These are phyloP conservation scores for Malurus alboscapulatus DNA, from an alignment of 2,113 vertebrate genomes.

Conservation along the genomic window DNA sequence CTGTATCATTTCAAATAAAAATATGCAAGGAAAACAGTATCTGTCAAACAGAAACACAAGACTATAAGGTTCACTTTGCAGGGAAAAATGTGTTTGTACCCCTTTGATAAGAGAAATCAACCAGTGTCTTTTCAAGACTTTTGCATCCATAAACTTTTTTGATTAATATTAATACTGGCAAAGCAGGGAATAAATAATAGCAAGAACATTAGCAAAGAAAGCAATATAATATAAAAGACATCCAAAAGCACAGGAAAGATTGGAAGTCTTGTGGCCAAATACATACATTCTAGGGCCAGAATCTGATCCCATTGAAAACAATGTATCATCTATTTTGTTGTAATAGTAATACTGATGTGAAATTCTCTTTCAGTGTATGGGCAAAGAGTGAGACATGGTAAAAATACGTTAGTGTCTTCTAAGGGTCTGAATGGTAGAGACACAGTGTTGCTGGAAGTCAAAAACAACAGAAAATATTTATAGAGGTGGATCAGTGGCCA, in stretches of 20 bases:
- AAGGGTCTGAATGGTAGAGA: not conserved
- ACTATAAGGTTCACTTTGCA: not conserved
- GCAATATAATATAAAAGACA: not conserved
- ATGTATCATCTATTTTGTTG: not conserved
- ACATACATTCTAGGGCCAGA: not conserved
- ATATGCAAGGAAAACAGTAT: not conserved
- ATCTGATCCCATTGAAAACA: not conserved
- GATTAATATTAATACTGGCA: not conserved
- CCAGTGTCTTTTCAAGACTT: not conserved
- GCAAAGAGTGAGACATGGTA: not conserved
- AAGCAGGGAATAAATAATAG: not conserved
- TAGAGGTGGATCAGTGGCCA: fast-evolving
- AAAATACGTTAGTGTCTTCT: not conserved
- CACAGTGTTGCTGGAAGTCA: not conserved
- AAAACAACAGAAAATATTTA: not conserved
- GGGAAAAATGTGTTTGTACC: not conserved
- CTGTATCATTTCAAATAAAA: not conserved
- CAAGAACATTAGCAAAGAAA: not conserved
- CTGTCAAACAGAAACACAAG: not conserved
- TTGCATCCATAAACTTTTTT: not conserved
- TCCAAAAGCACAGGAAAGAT: not conserved
- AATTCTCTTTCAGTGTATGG: not conserved
- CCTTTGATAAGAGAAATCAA: not conserved
- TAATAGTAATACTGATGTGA: not conserved
- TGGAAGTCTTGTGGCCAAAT: not conserved